These are phyloP conservation scores for Microplitis mediator DNA, from an alignment of 1,140 invertebrate genomes.

Conservation along the genomic window DNA sequence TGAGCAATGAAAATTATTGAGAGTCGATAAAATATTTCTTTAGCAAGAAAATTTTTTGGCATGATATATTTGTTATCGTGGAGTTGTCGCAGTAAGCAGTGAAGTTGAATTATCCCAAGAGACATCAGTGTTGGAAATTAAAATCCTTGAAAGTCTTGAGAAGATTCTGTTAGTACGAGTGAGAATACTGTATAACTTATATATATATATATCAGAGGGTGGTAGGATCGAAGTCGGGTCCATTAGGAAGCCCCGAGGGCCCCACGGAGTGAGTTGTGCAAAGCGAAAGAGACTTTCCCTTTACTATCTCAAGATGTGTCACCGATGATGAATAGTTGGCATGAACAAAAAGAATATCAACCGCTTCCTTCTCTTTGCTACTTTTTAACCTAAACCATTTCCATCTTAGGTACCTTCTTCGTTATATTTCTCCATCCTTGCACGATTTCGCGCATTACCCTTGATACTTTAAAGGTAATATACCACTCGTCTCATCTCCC, in stretches of 20 bases:
- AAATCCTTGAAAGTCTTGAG: conserved; percentile 39
- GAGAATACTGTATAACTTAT: not conserved
- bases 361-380: conserved; percentile 45
- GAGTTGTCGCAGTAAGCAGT: conserved; percentile 9
- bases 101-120: conserved; percentile 20
- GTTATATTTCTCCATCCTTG: not conserved
- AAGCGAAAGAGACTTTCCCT: conserved; percentile 41
- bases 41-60: not conserved
- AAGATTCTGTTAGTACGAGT: conserved; percentile 16
- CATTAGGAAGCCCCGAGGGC: conserved; percentile 56
- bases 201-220: conserved; percentile 5
- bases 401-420: conserved; percentile 23
- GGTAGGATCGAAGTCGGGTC: conserved; percentile 39
- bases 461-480: not conserved
- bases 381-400: conserved; percentile 42
- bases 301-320: conserved; percentile 60
- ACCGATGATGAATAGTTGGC: conserved; percentile 64
- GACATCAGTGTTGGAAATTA: conserved; percentile 42
- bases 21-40: not conserved
- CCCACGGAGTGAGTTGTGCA: conserved; percentile 10
- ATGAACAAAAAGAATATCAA: conserved; percentile 63
- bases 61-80: not conserved
- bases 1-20: not conserved
- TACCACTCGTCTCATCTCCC: not conserved
- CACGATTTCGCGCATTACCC: not conserved